These are phyloP conservation scores for Lamellibrachia satsuma DNA, from an alignment of 2,888 invertebrate genomes.

Conservation along the genomic window DNA sequence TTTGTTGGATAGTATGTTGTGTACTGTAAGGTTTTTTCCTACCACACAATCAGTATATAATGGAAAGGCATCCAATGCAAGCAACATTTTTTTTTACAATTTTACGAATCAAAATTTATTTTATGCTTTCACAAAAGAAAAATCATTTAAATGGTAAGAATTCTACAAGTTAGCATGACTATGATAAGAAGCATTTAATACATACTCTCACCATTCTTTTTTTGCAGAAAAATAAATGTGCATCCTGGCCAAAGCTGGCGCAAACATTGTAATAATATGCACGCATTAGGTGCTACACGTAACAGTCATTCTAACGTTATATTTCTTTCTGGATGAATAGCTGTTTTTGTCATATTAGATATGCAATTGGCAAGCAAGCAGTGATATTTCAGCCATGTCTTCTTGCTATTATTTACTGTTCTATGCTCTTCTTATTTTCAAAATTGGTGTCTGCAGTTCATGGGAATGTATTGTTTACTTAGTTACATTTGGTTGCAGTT, in stretches of 20 bases:
- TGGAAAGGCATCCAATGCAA: background rate
- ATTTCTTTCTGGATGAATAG: background rate
- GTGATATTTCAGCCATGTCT: background rate
- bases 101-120: background rate
- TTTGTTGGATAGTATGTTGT: background rate
- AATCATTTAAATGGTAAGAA: background rate
- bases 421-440: background rate
- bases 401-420: background rate
- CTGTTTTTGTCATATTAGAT: background rate
- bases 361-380: background rate
- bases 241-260: background rate
- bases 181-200: background rate
- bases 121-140: background rate
- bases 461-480: background rate
- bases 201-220: background rate
- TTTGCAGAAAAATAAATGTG: background rate
- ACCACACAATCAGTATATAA: too few relatives aligned
- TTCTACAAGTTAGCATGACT: background rate
- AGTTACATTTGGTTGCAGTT: background rate
- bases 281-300: background rate
- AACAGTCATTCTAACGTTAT: background rate
- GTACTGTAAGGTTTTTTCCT: background rate
- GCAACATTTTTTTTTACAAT: background rate
- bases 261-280: background rate
- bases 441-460: background rate